Evolutionary conservation across 2,797 vertebrate species (phyloP), one percentile per base, ranked within the genome.

Genomic region (Champsocephalus esox): DNA sequence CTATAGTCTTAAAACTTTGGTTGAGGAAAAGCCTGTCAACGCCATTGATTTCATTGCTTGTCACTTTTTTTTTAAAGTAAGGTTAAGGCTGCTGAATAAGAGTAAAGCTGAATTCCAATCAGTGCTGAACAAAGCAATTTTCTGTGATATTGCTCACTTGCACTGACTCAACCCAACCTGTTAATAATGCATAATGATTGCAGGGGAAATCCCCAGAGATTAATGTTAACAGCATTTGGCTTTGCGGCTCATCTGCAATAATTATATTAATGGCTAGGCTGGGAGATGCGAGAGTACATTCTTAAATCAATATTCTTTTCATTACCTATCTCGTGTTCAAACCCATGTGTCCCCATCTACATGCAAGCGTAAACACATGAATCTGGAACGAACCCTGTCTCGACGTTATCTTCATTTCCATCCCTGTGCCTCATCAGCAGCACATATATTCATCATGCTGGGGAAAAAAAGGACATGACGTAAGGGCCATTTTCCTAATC

Each of bases 271-370:
- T 83, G 70, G 63, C 49, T 67, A 75, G 55, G 65, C 79, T 83
- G 67, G 56, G 76, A 80, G 82, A 87, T 69, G 71, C 74, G 43
- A 71, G 84, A 88, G 81, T 71, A 75, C 86, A 89, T 90, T 88
- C 79, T 82, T 54, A 73, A 92, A 92, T 94, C 90, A 87, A 91
- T 91, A 92, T 78, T 80, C 78, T 86, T 83, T 92, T 92, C 88
- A 92, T 93, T 89, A 87, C 73, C 67, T 63, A 58, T 75, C 79
- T 78, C 16, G 10, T 64, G 79, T 82, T 86, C 64, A 64, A 73
- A 70, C 67, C 46, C 58, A 49, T 72, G 34, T 68, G 62, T 79
- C 17, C 12, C 32, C 62, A 17, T 43, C 19, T 66, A 12, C 73
- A 56, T 63, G 49, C 67, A 41, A 61, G 44, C 43, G 19, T 43